These are phyloP conservation scores for Sternotherus odoratus DNA, from an alignment of 2,797 vertebrate species.

Conservation along the genomic window DNA sequence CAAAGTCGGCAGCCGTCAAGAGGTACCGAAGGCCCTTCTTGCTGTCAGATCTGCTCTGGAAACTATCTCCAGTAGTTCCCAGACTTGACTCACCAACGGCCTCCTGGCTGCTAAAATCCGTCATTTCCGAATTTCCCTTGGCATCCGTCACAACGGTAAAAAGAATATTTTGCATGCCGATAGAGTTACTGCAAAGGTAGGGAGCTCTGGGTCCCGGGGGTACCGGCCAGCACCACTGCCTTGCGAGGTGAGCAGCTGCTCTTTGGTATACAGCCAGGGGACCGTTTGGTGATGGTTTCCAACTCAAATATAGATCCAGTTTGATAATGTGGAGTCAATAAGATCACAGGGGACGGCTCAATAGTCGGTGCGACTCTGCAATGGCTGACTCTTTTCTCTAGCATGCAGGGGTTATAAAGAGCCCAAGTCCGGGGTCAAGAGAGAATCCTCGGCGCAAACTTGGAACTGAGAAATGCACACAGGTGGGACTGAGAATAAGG, in stretches of 20 bases:
- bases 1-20: conserved; percentile 22
- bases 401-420: accelerated
- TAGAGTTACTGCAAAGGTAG: background rate
- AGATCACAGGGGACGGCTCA: background rate
- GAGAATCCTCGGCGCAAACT: background rate
- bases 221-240: background rate
- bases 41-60: background rate
- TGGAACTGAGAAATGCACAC: background rate
- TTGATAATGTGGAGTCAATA: background rate
- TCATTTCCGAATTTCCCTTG: too few species aligned
- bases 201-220: too few species aligned
- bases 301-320: background rate
- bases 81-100: accelerated
- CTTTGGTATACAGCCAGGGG: background rate
- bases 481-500: background rate
- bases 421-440: background rate
- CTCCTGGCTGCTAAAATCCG: background rate
- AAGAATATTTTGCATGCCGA: accelerated
- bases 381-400: accelerated
- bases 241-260: accelerated
- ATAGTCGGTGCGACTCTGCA: background rate
- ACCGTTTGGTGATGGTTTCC: background rate
- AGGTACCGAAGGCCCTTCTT: background rate
- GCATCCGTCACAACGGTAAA: background rate
- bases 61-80: background rate